Percentiles rank a stretch among this genome's conserved stretches.
phyloP scores from a whole-genome alignment of 2,797 vertebrate species.

The Heterohyrax brucei region DNA sequence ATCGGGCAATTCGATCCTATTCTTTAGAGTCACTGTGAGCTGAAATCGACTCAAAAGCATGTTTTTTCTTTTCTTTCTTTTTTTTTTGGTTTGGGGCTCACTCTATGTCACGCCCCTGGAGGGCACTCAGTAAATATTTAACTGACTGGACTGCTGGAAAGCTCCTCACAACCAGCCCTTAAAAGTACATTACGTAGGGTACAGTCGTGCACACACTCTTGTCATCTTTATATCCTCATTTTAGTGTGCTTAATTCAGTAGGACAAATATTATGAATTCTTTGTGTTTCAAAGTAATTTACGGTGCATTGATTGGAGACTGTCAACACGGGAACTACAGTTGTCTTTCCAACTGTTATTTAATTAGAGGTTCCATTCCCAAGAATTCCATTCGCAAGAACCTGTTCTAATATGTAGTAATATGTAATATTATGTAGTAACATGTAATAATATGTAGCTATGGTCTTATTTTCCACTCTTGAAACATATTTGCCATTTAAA shows the following conservation, averaged over 20 bases:
- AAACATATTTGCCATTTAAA: conserved; percentile 6
- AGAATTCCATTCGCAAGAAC: too few relatives aligned
- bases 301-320: conserved; percentile 43
- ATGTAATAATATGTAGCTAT: background rate
- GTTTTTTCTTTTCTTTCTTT: too few relatives aligned
- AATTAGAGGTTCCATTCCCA: conserved; percentile 26
- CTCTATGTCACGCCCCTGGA: background rate
- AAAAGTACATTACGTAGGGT: conserved; percentile 53
- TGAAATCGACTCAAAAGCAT: too few relatives aligned
- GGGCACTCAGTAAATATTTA: conserved; percentile 74
- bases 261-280: conserved; percentile 35
- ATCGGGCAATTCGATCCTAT: too few relatives aligned
- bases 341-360: conserved; percentile 21
- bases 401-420: background rate
- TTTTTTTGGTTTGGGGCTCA: conserved; percentile 7
- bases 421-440: background rate
- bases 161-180: conserved; percentile 26
- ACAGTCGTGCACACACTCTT: background rate
- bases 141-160: conserved; percentile 62
- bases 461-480: background rate
- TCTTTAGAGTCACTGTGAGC: too few relatives aligned
- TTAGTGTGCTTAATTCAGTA: conserved; percentile 49
- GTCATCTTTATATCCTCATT: conserved; percentile 58
- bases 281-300: conserved; percentile 35
- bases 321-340: background rate